Evolutionary conservation across 2,797 vertebrate species (phyloP), one percentile per base, ranked within the genome.

Genomic region (Phrynocephalus guinanensis): DNA sequence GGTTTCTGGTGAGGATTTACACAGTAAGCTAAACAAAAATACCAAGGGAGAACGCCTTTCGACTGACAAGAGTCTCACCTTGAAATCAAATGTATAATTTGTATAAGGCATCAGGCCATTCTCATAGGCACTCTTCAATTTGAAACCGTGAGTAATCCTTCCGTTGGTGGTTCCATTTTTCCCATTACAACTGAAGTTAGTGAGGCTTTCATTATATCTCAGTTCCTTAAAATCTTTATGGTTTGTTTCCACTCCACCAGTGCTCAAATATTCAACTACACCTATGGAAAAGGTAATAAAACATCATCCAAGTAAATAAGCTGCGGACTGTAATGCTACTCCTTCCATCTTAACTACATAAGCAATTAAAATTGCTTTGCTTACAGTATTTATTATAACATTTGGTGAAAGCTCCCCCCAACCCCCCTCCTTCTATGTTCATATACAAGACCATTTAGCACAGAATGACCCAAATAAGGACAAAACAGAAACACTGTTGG

Each of bases 141-240:
- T 98, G 97, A 99, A 99, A 96, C 98, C 98, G 38, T 99, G 99
- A n/a, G 99, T 99, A 96, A 99, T 99, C 96, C 98, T 98, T 96
- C 98, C 98, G 73, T 97, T 98, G 94, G 98, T 98, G 86, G 98
- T 97, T 96, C 98, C 98, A 92, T 97, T 99, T 96, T 98, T 99
- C 90, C 99, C 99, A 6, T 99, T 99, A 93, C 98, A 99, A 96
- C 98, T 99, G 96, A 99, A 99, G 97, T 99, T 99, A 93, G 98
- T 99, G 94, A 99, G 98, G 96, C 98, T 98, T 96, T 99, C 98
- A 83, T 98, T 99, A 72, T 99, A 99, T 93, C 98, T 97, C 91
- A 99, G 97, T 95, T 99, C 98, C 97, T 99, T 99, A 95, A 99
- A 99, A 97, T 99, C 99, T 95, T 99, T 99, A 96, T 99, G 99